These are phyloP conservation scores for Triops longicaudatus DNA, from an alignment of 1,140 invertebrate species.

Conservation along the genomic window DNA sequence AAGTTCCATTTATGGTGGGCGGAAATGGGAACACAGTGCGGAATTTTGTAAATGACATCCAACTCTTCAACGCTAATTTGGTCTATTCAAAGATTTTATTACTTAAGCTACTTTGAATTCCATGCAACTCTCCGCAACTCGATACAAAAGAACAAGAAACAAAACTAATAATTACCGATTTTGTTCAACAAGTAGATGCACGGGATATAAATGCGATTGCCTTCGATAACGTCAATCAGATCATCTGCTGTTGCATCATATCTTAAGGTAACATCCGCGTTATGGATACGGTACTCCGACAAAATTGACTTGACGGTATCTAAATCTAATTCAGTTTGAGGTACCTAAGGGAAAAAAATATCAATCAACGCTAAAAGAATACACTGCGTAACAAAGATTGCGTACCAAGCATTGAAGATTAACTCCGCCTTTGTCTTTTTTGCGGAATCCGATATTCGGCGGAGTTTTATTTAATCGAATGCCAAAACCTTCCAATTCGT, in stretches of 20 bases:
- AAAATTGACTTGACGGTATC: conserved; percentile 95
- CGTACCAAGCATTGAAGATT: conserved; percentile 79
- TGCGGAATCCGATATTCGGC: conserved; percentile 91
- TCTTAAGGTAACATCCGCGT: conserved; percentile 89
- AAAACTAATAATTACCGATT: conserved; percentile 71
- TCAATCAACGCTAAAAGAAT: background rate
- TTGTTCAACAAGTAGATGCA: conserved; percentile 99
- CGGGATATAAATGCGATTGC: conserved; percentile 94
- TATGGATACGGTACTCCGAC: conserved; percentile 96
- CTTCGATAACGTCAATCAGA: conserved; percentile 97
- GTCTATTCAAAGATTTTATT: conserved; percentile 48
- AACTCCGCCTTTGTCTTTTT: conserved; percentile 95
- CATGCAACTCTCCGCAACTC: background rate
- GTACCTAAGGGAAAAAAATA: conserved; percentile 47
- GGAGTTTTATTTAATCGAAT: conserved; percentile 93
- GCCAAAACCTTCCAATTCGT: conserved; percentile 98
- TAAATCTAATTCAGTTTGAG: conserved; percentile 87
- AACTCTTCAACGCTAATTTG: conserved; percentile 92
- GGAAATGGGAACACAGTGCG: conserved; percentile 97
- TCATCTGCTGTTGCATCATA: conserved; percentile 97
- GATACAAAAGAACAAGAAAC: background rate
- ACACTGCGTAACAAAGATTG: conserved; percentile 9
- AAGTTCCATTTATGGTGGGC: conserved; percentile 99
- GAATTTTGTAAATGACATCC: conserved; percentile 98
- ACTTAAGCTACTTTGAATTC: background rate